A percentile compares a stretch with the other conserved stretches of the same genome.
Conservation (phyloP, 1,140 invertebrate genomes). For the Camponotus vicinus region DNA sequence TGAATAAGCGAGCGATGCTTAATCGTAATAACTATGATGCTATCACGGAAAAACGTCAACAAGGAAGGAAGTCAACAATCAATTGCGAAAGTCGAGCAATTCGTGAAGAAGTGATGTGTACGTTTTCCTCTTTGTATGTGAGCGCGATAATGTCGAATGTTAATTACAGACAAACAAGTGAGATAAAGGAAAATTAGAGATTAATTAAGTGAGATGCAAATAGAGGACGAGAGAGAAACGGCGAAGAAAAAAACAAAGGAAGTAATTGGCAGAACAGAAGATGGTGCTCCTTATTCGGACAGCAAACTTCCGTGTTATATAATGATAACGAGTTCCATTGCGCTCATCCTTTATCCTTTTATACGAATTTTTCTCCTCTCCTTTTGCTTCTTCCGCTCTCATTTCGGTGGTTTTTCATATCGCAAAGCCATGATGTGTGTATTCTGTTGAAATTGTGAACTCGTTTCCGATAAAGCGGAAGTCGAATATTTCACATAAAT, state of each 20-base stretch:
- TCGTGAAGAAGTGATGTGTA: background rate
- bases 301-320: conserved; percentile 34
- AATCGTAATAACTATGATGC: conserved; percentile 13
- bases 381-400: background rate
- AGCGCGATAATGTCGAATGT: conserved; percentile 1
- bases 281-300: background rate
- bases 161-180: conserved; percentile 20
- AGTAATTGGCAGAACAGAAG: background rate
- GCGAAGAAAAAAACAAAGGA: too few relatives aligned
- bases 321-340: conserved; percentile 26
- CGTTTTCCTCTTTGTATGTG: background rate
- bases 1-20: background rate
- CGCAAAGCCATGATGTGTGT: background rate
- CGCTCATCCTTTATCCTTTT: background rate
- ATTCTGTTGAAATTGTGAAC: conserved; percentile 1
- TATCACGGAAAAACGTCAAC: conserved; percentile 14
- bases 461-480: background rate
- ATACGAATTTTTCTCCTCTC: background rate
- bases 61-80: background rate
- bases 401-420: background rate
- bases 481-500: conserved; percentile 8
- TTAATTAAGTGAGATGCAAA: conserved; percentile 43
- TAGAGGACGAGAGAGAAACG: background rate
- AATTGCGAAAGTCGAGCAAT: background rate
- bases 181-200: conserved; percentile 1